Evolutionary conservation across 2,797 vertebrate genomes (phyloP).

Genomic region (Siniperca obscura): DNA sequence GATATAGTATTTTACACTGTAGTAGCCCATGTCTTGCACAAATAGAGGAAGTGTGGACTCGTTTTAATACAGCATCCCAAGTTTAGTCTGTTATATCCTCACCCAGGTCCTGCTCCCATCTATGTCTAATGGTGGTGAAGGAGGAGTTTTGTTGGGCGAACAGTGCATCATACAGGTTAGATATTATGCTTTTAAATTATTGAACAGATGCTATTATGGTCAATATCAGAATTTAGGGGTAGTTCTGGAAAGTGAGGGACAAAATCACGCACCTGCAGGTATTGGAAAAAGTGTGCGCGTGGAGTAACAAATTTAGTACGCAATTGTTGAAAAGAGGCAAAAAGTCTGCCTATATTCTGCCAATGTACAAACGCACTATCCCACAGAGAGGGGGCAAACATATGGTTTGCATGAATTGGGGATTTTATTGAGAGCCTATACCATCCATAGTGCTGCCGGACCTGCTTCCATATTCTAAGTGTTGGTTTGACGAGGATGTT

Average conservation of each 20-base stretch:
- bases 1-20: not conserved
- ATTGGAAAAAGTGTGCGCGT: not conserved
- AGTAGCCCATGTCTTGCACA: not conserved
- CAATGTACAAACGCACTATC: not conserved
- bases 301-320: not conserved
- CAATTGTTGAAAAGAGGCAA: not conserved
- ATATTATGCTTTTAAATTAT: not conserved
- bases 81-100: not conserved
- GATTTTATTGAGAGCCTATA: not conserved
- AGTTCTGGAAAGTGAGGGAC: not conserved
- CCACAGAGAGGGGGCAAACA: not conserved
- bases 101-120: not conserved
- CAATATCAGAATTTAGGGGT: not conserved
- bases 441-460: not conserved
- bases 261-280: not conserved
- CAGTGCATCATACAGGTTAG: not conserved
- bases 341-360: not conserved
- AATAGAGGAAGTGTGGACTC: not conserved
- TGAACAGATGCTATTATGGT: not conserved
- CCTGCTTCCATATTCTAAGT: not conserved
- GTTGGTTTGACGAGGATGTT: not conserved
- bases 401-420: not conserved
- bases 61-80: not conserved
- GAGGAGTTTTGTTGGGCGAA: not conserved
- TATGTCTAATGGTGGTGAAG: not conserved